Evolutionary conservation across 2,888 invertebrate species (phyloP), one percentile per base, ranked within the genome.

Genomic region (Masnerella sp.): DNA sequence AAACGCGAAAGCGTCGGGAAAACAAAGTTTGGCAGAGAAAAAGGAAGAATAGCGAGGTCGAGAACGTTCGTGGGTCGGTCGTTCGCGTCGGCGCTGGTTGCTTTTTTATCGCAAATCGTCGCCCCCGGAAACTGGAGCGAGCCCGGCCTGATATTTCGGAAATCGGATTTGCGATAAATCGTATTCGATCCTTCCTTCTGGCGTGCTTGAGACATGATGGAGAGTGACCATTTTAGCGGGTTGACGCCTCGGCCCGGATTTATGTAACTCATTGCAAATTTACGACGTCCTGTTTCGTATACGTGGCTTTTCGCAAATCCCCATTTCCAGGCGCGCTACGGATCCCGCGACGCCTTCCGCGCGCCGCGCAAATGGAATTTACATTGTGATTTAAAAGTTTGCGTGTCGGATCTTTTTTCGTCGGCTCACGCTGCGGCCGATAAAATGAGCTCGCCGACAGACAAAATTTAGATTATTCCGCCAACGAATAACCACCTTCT

Each of bases 261-360:
- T 69, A 68, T 70, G 62, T 65, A 64, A 74, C 69, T 59, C 65
- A 74, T 74, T 70, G 69, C 54, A 38, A 74, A 74, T 74, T 74
- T 74, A 74, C 74, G 69, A 69, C 56, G 43, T 36, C 58, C 59
- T 69, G 64, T 69, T 69, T 59, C 54, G 65, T 49, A 38, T 65
- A 59, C 43, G 42, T 54, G 36, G 40, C 54, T 64, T 65, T 74
- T 62, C 42, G 58, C 64, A 74, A 68, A 64, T 74, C 61, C 54
- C 65, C 25, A 70, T 70, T 70, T 65, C 49, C 51, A 67, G 54
- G 47, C 22, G 34, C 17, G 20, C 36, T 64, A 38, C 5, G 54
- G 20, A 36, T 40, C 18, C 28, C 20, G 12, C 22, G 42, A 36
- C 38, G 45, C 58, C 14, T 58, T 25, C 14, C 36, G 47, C 30